Evolutionary conservation across 2,113 vertebrate genomes (phyloP).

Genomic region (Agapornis roseicollis): DNA sequence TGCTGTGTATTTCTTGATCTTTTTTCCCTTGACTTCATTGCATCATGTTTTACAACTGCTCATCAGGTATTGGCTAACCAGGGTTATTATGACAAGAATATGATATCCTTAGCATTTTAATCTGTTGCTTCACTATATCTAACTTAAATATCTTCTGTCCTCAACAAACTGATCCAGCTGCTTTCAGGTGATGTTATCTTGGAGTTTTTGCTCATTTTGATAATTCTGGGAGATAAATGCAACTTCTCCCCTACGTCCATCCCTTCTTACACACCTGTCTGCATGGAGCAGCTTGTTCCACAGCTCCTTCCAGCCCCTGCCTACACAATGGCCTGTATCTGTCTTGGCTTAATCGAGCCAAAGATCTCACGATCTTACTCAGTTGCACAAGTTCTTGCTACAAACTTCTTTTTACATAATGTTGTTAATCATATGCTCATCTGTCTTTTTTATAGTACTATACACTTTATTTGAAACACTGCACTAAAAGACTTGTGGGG

Average conservation of each 20-base stretch:
- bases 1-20: neutral
- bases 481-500: neutral
- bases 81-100: slow-evolving; percentile 12
- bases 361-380: neutral
- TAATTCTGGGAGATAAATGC: neutral
- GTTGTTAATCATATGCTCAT: neutral
- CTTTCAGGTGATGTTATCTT: slow-evolving; percentile 13
- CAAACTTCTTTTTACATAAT: neutral
- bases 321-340: neutral
- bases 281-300: neutral
- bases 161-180: slow-evolving; percentile 1
- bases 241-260: neutral
- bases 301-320: neutral
- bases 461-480: neutral
- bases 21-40: slow-evolving; percentile 20
- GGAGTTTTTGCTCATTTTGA: neutral
- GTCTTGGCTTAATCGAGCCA: neutral
- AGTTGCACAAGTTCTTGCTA: slow-evolving; percentile 32
- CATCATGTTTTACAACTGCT: slow-evolving; percentile 50
- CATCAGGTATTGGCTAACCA: neutral
- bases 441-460: neutral
- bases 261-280: neutral
- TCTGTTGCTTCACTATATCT: neutral
- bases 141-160: slow-evolving; percentile 16
- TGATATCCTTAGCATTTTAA: neutral